These are phyloP conservation scores for Drosophila nr. medialis DNA, from an alignment of 2,888 invertebrate species.

Conservation along the genomic window DNA sequence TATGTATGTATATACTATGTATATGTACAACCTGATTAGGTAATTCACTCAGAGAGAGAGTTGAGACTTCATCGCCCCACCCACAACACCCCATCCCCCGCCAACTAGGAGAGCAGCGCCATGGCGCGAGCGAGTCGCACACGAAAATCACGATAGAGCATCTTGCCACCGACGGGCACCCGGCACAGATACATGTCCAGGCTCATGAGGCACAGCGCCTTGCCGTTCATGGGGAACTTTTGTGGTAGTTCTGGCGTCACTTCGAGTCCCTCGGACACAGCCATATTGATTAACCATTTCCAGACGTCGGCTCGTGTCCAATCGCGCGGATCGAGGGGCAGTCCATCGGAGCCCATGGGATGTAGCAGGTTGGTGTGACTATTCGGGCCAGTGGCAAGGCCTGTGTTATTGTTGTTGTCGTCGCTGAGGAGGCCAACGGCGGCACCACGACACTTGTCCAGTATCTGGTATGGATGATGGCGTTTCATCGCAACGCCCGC, in stretches of 20 bases:
- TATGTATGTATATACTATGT: slow-evolving; percentile 41
- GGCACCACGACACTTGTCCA: slow-evolving; percentile 68
- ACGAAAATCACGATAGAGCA: slow-evolving; percentile 89
- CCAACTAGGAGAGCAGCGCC: slow-evolving; percentile 84
- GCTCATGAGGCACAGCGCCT: slow-evolving; percentile 92
- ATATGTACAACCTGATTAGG: slow-evolving; percentile 65
- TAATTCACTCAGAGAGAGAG: slow-evolving; percentile 11
- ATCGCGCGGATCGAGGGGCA: slow-evolving; percentile 88
- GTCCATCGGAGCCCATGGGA: slow-evolving; percentile 80
- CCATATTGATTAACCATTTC: slow-evolving; percentile 88
- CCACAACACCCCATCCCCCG: not conserved
- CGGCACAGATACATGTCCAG: slow-evolving; percentile 90
- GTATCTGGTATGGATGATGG: slow-evolving; percentile 76
- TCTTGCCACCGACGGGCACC: slow-evolving; percentile 89
- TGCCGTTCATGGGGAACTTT: slow-evolving; percentile 92
- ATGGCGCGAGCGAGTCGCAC: slow-evolving; percentile 89
- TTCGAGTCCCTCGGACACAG: slow-evolving; percentile 85
- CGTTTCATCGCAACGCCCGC: slow-evolving; percentile 56
- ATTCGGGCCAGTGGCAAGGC: slow-evolving; percentile 30
- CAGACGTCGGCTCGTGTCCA: slow-evolving; percentile 90
- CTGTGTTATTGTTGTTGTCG: slow-evolving; percentile 58
- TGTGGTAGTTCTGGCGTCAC: slow-evolving; percentile 83
- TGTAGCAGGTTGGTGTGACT: slow-evolving; percentile 49
- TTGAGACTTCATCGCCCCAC: not conserved
- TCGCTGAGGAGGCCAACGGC: slow-evolving; percentile 43